Evolutionary conservation across 1,140 invertebrate species (phyloP).

Genomic region (Planococcus citri): DNA sequence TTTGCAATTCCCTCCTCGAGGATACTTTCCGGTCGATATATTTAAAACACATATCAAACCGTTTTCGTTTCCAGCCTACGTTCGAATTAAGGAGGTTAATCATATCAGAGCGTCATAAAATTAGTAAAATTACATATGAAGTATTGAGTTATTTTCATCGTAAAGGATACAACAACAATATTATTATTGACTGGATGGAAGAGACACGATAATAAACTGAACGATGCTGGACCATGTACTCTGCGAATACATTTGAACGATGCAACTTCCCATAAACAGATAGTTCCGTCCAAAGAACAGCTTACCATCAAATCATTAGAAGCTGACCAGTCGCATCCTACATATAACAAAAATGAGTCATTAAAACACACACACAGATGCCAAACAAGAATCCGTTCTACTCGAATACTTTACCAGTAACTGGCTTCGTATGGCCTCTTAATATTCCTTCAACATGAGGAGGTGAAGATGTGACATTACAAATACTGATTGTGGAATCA

Average conservation of each 20-base stretch:
- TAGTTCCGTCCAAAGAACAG: slow-evolving; percentile 58
- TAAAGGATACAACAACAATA: slow-evolving; percentile 65
- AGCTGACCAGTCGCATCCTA: slow-evolving; percentile 70
- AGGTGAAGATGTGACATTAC: slow-evolving; percentile 54
- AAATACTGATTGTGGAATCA: slow-evolving; percentile 68
- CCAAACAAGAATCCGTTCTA: slow-evolving; percentile 17
- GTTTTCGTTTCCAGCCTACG: slow-evolving; percentile 58
- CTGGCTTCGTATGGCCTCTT: slow-evolving; percentile 58
- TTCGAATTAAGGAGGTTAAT: slow-evolving; percentile 11
- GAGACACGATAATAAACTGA: slow-evolving; percentile 56
- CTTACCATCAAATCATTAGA: slow-evolving; percentile 75
- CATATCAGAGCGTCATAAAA: background rate
- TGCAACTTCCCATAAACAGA: slow-evolving; percentile 59
- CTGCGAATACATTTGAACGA: slow-evolving; percentile 47
- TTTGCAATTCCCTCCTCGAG: slow-evolving; percentile 56
- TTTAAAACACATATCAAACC: slow-evolving; percentile 69
- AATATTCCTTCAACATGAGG: slow-evolving; percentile 58
- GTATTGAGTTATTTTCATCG: slow-evolving; percentile 17
- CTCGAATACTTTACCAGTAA: slow-evolving; percentile 48
- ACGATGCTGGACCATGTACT: slow-evolving; percentile 46
- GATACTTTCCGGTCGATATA: slow-evolving; percentile 73
- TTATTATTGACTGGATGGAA: slow-evolving; percentile 83
- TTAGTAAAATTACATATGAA: slow-evolving; percentile 1
- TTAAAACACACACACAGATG: slow-evolving; percentile 11
- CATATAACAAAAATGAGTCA: slow-evolving; percentile 16